Percentiles rank a stretch among this genome's conserved stretches.
Evolutionary conservation across 1,140 invertebrate genomes (phyloP).

Genomic region (Venustaconcha ellipsiformis): DNA sequence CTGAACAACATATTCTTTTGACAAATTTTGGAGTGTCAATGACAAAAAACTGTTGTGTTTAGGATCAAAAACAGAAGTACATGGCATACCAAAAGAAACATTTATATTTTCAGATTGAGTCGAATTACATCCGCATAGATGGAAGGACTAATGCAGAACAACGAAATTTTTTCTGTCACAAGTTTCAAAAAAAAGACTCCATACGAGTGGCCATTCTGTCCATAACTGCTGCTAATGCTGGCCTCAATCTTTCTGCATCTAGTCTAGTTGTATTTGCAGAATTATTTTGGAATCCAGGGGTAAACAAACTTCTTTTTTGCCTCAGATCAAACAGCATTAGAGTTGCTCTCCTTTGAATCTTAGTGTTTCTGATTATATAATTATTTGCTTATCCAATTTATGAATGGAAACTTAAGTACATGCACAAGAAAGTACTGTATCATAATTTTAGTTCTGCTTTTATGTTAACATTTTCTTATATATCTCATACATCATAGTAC

Average conservation of each 20-base stretch:
- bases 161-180: constrained; percentile 68
- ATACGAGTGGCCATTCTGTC: constrained; percentile 87
- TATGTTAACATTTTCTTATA: too few species aligned
- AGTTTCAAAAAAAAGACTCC: constrained; percentile 81
- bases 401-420: too few species aligned
- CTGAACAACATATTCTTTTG: too few species aligned
- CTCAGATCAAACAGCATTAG: neutral
- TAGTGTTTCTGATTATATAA: too few species aligned
- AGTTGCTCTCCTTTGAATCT: too few species aligned
- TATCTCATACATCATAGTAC: too few species aligned
- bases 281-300: constrained; percentile 98
- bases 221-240: constrained; percentile 90
- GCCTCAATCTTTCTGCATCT: constrained; percentile 88
- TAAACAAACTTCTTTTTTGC: constrained; percentile 24
- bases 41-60: constrained; percentile 1
- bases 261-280: constrained; percentile 95
- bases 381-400: too few species aligned
- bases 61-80: constrained; percentile 73
- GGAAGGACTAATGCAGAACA: constrained; percentile 59
- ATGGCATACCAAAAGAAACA: constrained; percentile 68
- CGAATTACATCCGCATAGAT: constrained; percentile 66
- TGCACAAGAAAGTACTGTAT: too few species aligned
- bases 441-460: too few species aligned
- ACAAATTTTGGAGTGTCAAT: constrained; percentile 68
- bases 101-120: constrained; percentile 38